phyloP scores from a whole-genome alignment of 2,888 invertebrate species.

The Leptinotarsa rubiginosa region DNA sequence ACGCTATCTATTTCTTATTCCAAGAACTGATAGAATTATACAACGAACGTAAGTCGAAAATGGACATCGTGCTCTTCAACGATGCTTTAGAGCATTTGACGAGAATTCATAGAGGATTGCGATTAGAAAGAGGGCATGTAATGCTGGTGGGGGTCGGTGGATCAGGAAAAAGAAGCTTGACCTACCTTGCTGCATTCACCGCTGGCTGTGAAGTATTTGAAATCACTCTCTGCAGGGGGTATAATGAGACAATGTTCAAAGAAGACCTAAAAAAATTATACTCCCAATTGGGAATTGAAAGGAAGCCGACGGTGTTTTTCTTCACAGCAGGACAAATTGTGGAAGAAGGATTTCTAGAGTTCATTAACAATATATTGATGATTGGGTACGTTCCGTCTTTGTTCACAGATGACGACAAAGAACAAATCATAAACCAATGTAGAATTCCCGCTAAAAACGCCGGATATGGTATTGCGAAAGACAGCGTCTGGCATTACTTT shows the following conservation, averaged over 20 bases:
- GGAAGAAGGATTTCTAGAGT: constrained; percentile 87
- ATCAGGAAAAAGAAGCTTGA: constrained; percentile 87
- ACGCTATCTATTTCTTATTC: constrained; percentile 87
- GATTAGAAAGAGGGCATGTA: constrained; percentile 86
- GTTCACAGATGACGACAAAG: constrained; percentile 90
- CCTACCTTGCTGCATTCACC: constrained; percentile 84
- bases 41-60: constrained; percentile 78
- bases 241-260: constrained; percentile 84
- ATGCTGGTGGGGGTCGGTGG: constrained; percentile 91
- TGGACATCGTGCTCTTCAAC: constrained; percentile 89
- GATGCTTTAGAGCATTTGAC: constrained; percentile 93
- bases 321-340: constrained; percentile 86
- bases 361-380: constrained; percentile 92
- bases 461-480: constrained; percentile 81
- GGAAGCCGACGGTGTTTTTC: constrained; percentile 83
- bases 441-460: constrained; percentile 77
- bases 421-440: constrained; percentile 78
- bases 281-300: constrained; percentile 80
- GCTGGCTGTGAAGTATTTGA: constrained; percentile 86
- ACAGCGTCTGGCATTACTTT: constrained; percentile 89
- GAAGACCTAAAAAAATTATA: constrained; percentile 89
- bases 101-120: constrained; percentile 84
- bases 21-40: constrained; percentile 91
- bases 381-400: constrained; percentile 87
- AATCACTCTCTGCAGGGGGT: constrained; percentile 86